Evolutionary conservation across 64 coral and sea anemone genomes (phyloP), one percentile per base, ranked within the genome.

Genomic region (Actinia tenebrosa): DNA sequence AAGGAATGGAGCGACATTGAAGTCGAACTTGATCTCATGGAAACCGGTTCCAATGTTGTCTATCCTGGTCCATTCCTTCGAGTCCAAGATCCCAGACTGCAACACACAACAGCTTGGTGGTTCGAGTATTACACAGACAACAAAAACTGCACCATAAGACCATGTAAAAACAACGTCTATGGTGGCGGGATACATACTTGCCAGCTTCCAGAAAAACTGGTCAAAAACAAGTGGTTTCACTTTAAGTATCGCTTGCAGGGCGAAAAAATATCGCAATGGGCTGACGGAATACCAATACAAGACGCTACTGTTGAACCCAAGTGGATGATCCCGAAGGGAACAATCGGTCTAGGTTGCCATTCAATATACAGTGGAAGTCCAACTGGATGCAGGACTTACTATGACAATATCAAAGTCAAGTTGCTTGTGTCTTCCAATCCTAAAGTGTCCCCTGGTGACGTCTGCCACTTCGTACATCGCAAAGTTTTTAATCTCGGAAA

Each of bases 341-440:
- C 94, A 3, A 72, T 95, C n/a, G 94, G 90, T 15, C 30, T 96
- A 15, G 87, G 91, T 8, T 96, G 94, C 46, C 85, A 92, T 79
- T 54, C 42, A 15, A 66, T 54, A 10, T 85, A 85, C 83, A 81
- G 22, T 11, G 44, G 50, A 7, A 52, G 60, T 68, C 71, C 84
- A 17, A 64, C n/a, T 47, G 91, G 87, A 19, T 96, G 94, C 56
- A 84, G 80, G 26, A 87, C 84, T 52, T 84, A 66, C 27, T 96
- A 87, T 43, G 91, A 96, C 64, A 96, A 96, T 66, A 92, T 96
- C 15, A 92, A 88, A 87, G 85, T 96, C n/a, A 72, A 72, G 30
- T 42, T 91, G 30, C 8, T 85, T 61, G 75, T 81, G 17, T 13
- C 30, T 11, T 56, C 60, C 60, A 22, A 64, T 10, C 88, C 92